phyloP scores from a whole-genome alignment of 2,888 invertebrate genomes.

The Cheilosia vulpina region DNA sequence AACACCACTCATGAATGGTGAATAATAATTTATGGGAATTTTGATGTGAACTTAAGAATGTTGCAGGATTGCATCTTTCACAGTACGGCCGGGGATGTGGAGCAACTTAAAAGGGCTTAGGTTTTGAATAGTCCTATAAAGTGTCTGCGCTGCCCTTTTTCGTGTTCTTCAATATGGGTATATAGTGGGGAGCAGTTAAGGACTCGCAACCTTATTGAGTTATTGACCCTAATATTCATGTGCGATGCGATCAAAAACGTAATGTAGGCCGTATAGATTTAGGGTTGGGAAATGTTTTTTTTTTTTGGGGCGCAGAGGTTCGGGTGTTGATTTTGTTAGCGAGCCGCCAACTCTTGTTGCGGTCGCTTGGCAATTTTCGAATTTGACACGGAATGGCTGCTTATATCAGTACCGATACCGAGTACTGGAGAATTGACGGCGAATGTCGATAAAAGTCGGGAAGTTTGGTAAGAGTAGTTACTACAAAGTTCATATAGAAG shows the following conservation, averaged over 20 bases:
- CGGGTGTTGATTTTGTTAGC: too few species aligned
- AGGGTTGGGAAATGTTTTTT: too few species aligned
- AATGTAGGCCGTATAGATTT: too few species aligned
- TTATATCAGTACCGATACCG: too few species aligned
- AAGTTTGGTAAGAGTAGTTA: too few species aligned
- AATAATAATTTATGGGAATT: conserved; percentile 73
- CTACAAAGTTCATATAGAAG: too few species aligned
- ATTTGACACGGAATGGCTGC: too few species aligned
- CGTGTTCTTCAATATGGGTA: neutral
- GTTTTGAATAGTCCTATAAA: conserved; percentile 53
- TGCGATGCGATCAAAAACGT: neutral
- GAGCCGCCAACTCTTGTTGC: too few species aligned
- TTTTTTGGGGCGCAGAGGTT: too few species aligned
- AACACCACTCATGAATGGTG: conserved; percentile 72
- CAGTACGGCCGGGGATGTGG: conserved; percentile 31
- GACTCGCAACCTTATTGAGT: conserved; percentile 29
- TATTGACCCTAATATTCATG: conserved; percentile 43
- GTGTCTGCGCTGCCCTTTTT: conserved; percentile 55
- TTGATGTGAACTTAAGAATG: conserved; percentile 70
- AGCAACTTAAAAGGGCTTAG: conserved; percentile 36
- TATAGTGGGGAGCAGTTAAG: neutral
- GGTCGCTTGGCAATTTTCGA: too few species aligned
- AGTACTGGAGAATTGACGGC: too few species aligned
- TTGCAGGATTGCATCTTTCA: conserved; percentile 66
- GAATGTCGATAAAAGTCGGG: too few species aligned